Evolutionary conservation across 2,113 vertebrate genomes (phyloP), one percentile per base, ranked within the genome.

Genomic region (Ceuthmochares aereus): DNA sequence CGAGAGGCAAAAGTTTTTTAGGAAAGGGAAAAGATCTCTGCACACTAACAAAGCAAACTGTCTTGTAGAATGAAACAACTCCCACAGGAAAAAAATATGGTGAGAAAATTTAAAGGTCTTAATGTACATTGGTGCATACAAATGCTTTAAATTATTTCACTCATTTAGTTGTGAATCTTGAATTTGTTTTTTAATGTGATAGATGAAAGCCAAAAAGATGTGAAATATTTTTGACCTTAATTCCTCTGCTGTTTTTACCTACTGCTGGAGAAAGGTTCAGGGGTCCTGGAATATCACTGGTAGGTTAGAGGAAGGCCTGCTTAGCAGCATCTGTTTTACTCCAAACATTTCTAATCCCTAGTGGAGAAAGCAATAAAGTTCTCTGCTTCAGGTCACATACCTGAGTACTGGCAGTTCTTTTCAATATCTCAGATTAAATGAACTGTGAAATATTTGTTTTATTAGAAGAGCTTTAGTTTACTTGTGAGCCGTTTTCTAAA

Each of bases 401-500:
- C 97, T 87, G 96, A 96, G 97, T 96, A 96, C 96, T 94, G 89
- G 92, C 97, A 98, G 97, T 97, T 97, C 97, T 97, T 97, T 98
- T 98, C 98, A 98, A 96, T 98, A 97, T 97, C 97, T 98, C 96
- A 97, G 94, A 97, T 97, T 95, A 98, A 98, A 98, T 98, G 97
- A 98, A 97, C 97, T 98, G 97, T 97, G 97, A 98, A 98, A 97
- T 98, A 98, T 97, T 98, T 97, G 96, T 97, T 98, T 97, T 98
- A 97, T 97, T 97, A 96, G 96, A 95, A 97, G 89, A 97, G 93
- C 96, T 95, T 95, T 94, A 87, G 93, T 98, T 98, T 96, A 97
- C 96, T 95, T 98, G 96, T 96, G 93, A 96, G 81, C 90, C 94
- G 85, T 96, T 96, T 96, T 94, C 93, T 97, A 93, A 96, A 96